Evolutionary conservation across 1,140 invertebrate species (phyloP).

Genomic region (Penaeus vannamei): DNA sequence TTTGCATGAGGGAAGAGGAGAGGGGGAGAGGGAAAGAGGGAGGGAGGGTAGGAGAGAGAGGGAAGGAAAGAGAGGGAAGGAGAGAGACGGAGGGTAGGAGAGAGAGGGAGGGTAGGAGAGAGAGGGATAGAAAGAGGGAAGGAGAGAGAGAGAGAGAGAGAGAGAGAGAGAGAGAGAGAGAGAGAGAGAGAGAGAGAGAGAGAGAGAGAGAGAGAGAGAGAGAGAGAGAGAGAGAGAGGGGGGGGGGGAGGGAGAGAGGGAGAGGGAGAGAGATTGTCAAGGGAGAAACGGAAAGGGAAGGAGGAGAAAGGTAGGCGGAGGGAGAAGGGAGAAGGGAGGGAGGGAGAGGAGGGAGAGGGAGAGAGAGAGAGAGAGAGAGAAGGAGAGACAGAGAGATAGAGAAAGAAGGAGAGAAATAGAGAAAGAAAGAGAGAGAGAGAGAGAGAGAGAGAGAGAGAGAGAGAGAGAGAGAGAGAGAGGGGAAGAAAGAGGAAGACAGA

Average conservation of each 20-base stretch:
- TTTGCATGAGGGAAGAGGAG: neutral
- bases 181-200: neutral
- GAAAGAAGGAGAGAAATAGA: neutral
- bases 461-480: neutral
- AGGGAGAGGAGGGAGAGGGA: neutral
- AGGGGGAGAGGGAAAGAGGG: neutral
- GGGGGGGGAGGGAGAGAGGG: neutral
- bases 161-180: neutral
- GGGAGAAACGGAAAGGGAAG: neutral
- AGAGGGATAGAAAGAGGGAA: neutral
- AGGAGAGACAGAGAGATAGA: neutral
- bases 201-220: too few species aligned
- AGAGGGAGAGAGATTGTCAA: neutral
- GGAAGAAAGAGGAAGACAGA: too few species aligned
- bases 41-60: neutral
- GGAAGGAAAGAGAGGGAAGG: neutral
- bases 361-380: constrained; percentile 29
- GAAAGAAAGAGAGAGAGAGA: neutral
- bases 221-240: too few species aligned
- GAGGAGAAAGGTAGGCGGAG: neutral
- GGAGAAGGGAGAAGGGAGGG: neutral
- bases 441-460: neutral
- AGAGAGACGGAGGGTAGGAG: too few species aligned
- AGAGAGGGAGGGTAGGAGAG: neutral
- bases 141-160: constrained; percentile 5